A percentile compares a stretch with the other conserved stretches of the same genome.
Evolutionary conservation across 1,140 invertebrate species (phyloP).

Genomic region (Araneus ventricosus): DNA sequence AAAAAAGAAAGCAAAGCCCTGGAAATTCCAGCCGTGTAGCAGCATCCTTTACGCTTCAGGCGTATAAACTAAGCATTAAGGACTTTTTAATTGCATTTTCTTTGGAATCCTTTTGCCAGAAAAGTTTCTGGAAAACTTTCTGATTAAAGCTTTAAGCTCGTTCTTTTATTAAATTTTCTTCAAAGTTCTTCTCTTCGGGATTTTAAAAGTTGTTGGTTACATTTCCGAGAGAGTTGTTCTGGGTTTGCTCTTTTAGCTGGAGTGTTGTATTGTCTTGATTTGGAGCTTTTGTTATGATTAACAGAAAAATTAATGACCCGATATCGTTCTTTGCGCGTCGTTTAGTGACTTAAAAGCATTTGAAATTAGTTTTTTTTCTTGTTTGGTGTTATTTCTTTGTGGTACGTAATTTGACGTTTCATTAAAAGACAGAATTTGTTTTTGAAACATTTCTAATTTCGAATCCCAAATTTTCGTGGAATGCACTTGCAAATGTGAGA

Average conservation of each 20-base stretch:
- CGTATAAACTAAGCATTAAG: slow-evolving; percentile 52
- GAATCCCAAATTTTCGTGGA: too few species aligned
- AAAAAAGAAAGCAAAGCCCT: slow-evolving; percentile 17
- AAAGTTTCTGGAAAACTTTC: slow-evolving; percentile 60
- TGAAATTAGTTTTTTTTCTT: neutral
- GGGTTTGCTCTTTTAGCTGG: neutral
- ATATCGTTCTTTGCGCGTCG: neutral
- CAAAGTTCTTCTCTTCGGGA: neutral
- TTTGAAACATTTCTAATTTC: neutral
- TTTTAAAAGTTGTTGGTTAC: slow-evolving; percentile 20
- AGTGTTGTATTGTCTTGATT: neutral
- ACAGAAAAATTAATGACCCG: slow-evolving; percentile 56
- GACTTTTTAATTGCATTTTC: slow-evolving; percentile 72
- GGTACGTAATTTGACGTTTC: neutral
- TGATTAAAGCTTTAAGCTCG: slow-evolving; percentile 62
- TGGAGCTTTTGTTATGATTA: slow-evolving; percentile 2
- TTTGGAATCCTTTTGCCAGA: slow-evolving; percentile 58
- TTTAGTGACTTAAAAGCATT: neutral
- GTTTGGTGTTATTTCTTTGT: neutral
- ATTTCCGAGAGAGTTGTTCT: neutral
- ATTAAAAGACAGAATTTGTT: neutral
- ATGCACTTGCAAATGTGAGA: neutral
- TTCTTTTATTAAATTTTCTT: slow-evolving; percentile 35
- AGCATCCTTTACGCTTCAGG: neutral
- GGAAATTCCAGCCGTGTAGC: neutral